Evolutionary conservation across 2,113 vertebrate genomes (phyloP).

Genomic region (Meles meles): DNA sequence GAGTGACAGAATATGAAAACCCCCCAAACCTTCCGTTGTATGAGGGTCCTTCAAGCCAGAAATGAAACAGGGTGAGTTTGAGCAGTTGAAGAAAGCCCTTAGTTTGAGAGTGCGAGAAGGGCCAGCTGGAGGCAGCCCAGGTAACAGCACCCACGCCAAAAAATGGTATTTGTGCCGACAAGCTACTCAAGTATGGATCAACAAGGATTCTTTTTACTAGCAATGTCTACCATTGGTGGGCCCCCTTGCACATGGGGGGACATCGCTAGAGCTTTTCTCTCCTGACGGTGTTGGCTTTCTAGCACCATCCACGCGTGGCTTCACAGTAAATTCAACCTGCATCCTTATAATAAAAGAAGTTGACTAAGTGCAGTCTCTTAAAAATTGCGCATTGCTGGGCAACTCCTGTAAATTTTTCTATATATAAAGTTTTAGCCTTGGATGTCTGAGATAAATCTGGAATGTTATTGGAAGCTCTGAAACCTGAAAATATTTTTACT

Average conservation of each 20-base stretch:
- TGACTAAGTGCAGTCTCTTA: background rate
- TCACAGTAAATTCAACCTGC: background rate
- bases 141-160: background rate
- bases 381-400: background rate
- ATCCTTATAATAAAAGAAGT: background rate
- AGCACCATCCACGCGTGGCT: background rate
- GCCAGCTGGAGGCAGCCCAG: background rate
- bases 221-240: background rate
- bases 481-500: background rate
- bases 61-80: background rate
- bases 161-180: background rate
- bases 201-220: background rate
- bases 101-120: background rate
- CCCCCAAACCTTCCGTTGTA: background rate
- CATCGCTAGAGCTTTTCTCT: background rate
- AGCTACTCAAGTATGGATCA: background rate
- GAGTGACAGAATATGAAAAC: background rate
- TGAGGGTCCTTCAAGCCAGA: background rate
- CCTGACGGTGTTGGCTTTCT: background rate
- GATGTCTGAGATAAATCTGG: conserved; percentile 6
- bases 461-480: conserved; percentile 20
- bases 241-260: background rate
- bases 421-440: background rate
- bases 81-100: background rate
- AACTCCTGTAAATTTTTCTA: background rate